phyloP scores from a whole-genome alignment of 2,113 vertebrate genomes.

The Gymnobelideus leadbeateri region DNA sequence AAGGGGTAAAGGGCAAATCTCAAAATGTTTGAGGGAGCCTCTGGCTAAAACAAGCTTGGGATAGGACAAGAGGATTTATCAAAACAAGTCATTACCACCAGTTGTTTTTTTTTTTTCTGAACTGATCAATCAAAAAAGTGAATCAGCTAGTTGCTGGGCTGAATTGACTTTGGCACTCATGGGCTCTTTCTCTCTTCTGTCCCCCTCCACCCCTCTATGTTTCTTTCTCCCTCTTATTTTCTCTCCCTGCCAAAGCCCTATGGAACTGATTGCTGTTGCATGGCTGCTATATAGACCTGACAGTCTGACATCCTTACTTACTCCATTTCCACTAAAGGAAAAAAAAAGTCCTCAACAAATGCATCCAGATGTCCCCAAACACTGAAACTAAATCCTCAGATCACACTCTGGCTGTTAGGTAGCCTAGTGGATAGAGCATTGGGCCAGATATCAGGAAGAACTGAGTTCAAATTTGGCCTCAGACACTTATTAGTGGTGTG shows the following conservation, averaged over 20 bases:
- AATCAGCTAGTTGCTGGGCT: slow-evolving; percentile 5
- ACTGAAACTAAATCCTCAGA: slow-evolving; percentile 41
- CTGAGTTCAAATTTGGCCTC: neutral
- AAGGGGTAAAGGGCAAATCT: slow-evolving; percentile 24
- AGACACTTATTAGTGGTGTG: neutral
- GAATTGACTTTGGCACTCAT: neutral
- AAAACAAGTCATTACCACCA: slow-evolving; percentile 44
- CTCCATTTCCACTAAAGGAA: neutral
- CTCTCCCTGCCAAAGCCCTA: neutral
- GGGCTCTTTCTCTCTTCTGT: neutral
- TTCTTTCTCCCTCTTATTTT: neutral
- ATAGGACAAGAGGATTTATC: slow-evolving; percentile 31
- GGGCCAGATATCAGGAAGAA: neutral
- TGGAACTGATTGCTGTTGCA: slow-evolving; percentile 35
- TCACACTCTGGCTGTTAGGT: neutral
- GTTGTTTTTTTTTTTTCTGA: slow-evolving; percentile 6
- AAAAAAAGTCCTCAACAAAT: slow-evolving; percentile 56
- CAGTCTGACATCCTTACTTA: slow-evolving; percentile 45
- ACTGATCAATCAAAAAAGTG: slow-evolving; percentile 20
- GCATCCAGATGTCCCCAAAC: slow-evolving; percentile 47
- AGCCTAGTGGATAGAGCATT: neutral
- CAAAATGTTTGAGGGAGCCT: slow-evolving; percentile 42
- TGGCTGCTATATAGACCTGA: slow-evolving; percentile 43
- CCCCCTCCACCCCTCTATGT: neutral
- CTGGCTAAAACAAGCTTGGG: slow-evolving; percentile 45